Conservation (phyloP, 2,113 vertebrate genomes). For the Corynorhinus townsendii region DNA sequence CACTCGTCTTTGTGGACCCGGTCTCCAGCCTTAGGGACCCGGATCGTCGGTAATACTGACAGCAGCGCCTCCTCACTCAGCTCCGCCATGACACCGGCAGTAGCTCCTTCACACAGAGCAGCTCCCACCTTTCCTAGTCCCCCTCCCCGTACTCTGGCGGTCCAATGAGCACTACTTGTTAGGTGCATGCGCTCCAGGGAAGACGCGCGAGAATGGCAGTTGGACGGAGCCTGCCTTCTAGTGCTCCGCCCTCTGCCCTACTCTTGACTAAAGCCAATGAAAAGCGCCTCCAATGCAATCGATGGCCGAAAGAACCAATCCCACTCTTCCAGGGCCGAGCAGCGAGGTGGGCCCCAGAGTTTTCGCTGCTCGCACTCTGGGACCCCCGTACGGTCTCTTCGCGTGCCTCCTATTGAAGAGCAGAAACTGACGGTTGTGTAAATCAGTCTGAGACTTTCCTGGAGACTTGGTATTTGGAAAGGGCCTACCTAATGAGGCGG, state of each 20-base stretch:
- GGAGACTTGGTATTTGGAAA: slow-evolving; percentile 29
- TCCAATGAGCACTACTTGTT: slow-evolving; percentile 59
- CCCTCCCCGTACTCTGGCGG: slow-evolving; percentile 59
- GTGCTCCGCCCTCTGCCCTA: slow-evolving; percentile 39
- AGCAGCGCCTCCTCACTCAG: slow-evolving; percentile 94
- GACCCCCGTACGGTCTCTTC: background rate
- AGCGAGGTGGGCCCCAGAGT: background rate
- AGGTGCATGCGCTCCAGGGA: slow-evolving; percentile 28
- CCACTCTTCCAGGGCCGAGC: background rate
- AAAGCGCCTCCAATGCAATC: background rate
- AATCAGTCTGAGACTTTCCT: slow-evolving; percentile 12
- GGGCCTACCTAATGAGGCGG: background rate
- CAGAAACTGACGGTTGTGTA: background rate
- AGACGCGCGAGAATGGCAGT: slow-evolving; percentile 50
- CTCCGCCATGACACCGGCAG: slow-evolving; percentile 91
- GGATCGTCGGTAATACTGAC: slow-evolving; percentile 94
- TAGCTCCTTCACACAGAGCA: slow-evolving; percentile 73
- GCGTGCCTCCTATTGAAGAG: background rate
- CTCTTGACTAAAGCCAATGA: slow-evolving; percentile 46
- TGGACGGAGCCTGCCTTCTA: background rate
- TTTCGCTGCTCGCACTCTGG: background rate
- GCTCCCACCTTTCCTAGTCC: slow-evolving; percentile 69
- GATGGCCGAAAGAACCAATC: slow-evolving; percentile 55
- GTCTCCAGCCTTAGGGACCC: slow-evolving; percentile 95
- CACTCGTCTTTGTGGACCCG: slow-evolving; percentile 99